A percentile compares a stretch with the other conserved stretches of the same genome.
These are phyloP conservation scores for Laupala kohalensis DNA, from an alignment of 1,140 invertebrate genomes.

Conservation along the genomic window DNA sequence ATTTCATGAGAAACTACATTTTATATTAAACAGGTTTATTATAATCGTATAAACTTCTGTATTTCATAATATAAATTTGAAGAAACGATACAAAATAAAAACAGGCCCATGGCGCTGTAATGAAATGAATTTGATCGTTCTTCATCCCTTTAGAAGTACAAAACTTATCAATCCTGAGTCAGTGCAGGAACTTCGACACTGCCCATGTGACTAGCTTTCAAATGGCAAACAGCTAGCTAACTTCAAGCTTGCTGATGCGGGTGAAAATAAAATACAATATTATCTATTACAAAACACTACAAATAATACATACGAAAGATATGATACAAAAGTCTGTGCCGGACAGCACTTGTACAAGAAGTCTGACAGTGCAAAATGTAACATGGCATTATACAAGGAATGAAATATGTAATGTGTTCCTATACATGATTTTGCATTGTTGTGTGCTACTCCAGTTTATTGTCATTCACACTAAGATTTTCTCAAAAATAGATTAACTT, in stretches of 20 bases:
- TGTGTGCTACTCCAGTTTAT: background rate
- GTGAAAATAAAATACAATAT: conserved; percentile 2
- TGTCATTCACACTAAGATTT: background rate
- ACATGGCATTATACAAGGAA: conserved; percentile 11
- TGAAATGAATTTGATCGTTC: background rate
- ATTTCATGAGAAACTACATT: background rate
- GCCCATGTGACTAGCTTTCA: conserved; percentile 13
- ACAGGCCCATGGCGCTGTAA: conserved; percentile 10
- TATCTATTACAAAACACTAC: conserved; percentile 7
- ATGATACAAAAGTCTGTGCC: conserved; percentile 8
- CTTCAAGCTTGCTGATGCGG: background rate
- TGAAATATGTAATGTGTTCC: background rate
- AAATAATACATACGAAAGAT: conserved; percentile 1
- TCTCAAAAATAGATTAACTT: background rate
- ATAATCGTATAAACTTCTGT: conserved; percentile 12
- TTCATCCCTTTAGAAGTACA: conserved; percentile 5
- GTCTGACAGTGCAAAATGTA: conserved; percentile 2
- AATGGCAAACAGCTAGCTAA: conserved; percentile 6
- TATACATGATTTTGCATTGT: background rate
- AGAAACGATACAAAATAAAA: conserved; percentile 12
- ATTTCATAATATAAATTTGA: conserved; percentile 12
- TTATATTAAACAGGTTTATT: conserved; percentile 3
- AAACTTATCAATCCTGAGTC: conserved; percentile 1
- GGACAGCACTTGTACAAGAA: conserved; percentile 2
- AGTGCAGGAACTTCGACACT: conserved; percentile 1